A percentile compares a stretch with the other conserved stretches of the same genome.
These are phyloP conservation scores for Ellobium chinense DNA, from an alignment of 2,888 invertebrate genomes.

Conservation along the genomic window DNA sequence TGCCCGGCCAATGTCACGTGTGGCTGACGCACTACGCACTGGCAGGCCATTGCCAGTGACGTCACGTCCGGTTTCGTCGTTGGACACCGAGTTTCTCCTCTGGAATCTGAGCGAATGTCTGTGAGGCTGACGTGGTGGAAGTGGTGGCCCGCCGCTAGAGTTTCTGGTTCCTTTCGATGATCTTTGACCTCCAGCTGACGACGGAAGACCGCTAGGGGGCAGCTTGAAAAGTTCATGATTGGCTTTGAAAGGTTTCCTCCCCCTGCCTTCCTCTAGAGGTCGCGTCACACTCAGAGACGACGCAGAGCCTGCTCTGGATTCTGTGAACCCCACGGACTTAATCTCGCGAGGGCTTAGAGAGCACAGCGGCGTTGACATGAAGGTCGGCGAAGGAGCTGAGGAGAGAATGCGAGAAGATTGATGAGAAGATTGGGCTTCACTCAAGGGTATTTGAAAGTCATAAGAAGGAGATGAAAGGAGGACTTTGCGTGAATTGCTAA, in stretches of 20 bases:
- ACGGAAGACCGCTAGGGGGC: constrained; percentile 1
- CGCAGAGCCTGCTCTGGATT: background rate
- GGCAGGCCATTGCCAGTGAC: background rate
- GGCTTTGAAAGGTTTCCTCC: constrained; percentile 14
- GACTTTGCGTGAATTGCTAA: background rate
- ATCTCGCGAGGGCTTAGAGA: constrained; percentile 7
- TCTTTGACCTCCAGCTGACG: background rate
- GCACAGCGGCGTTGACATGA: background rate
- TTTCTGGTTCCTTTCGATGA: background rate
- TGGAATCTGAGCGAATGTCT: background rate
- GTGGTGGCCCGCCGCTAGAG: background rate
- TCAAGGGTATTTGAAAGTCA: background rate
- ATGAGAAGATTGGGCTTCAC: background rate
- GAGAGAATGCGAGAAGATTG: background rate
- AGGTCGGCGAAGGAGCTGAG: constrained; percentile 3
- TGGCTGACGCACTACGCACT: background rate
- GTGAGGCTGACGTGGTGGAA: background rate
- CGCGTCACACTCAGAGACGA: constrained; percentile 3
- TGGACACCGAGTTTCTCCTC: background rate
- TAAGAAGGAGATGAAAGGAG: background rate
- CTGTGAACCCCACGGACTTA: background rate
- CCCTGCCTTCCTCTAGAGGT: background rate
- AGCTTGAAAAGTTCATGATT: constrained; percentile 15
- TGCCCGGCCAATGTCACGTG: background rate
- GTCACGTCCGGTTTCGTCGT: too few species aligned